phyloP scores from a whole-genome alignment of 2,888 invertebrate species.

The Athalia circularis region DNA sequence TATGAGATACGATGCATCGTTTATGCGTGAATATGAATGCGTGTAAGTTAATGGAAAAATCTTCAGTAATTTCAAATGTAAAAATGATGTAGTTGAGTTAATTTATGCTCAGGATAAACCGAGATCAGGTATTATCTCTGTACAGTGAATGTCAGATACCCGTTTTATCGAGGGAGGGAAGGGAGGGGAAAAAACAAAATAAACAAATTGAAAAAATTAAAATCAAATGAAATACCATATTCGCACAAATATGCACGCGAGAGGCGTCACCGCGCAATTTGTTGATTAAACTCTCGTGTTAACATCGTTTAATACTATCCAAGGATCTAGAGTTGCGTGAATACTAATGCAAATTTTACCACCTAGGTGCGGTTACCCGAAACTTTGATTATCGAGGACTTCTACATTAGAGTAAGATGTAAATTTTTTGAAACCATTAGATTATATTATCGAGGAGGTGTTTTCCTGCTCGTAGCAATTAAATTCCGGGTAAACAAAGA shows the following conservation, averaged over 20 bases:
- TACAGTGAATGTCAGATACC: slow-evolving; percentile 28
- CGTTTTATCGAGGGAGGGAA: not conserved
- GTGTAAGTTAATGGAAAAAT: slow-evolving; percentile 31
- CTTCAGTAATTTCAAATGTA: slow-evolving; percentile 19
- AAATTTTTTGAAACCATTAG: not conserved
- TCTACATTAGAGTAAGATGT: not conserved
- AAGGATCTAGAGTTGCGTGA: not conserved
- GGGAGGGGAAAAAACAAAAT: not conserved
- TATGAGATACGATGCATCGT: slow-evolving; percentile 34
- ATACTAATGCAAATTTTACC: not conserved
- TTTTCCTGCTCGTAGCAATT: too few species aligned
- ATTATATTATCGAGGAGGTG: too few species aligned
- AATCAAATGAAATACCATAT: too few species aligned
- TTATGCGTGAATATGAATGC: slow-evolving; percentile 15
- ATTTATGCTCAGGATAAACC: slow-evolving; percentile 31
- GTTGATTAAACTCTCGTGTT: not conserved
- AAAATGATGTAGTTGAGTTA: slow-evolving; percentile 38
- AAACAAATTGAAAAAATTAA: too few species aligned
- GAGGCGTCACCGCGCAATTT: not conserved
- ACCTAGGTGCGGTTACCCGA: not conserved
- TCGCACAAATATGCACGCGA: not conserved
- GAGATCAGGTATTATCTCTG: not conserved
- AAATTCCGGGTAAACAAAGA: too few species aligned
- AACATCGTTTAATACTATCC: not conserved
- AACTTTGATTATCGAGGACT: slow-evolving; percentile 9